Evolutionary conservation across 2,113 vertebrate species (phyloP).

Genomic region (Stegostoma tigrinum): DNA sequence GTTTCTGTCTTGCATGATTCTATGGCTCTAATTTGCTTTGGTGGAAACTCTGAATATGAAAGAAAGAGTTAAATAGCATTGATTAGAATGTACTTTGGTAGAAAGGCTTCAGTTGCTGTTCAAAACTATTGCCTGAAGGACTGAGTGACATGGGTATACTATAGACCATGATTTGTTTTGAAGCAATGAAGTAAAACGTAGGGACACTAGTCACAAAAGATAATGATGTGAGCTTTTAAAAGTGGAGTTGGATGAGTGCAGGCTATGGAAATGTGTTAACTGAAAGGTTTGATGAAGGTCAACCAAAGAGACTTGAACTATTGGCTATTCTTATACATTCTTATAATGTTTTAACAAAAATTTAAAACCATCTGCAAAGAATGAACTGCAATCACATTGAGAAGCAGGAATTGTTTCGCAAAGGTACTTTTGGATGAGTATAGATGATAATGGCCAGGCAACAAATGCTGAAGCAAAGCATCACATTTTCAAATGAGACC

Average conservation of each 20-base stretch:
- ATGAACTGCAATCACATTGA: background rate
- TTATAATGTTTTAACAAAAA: background rate
- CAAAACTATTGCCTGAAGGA: background rate
- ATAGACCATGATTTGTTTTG: background rate
- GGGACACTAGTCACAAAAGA: background rate
- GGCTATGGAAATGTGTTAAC: background rate
- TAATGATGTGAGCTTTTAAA: background rate
- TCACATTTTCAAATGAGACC: background rate
- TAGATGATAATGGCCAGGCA: background rate
- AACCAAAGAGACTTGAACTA: background rate
- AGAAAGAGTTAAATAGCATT: too few species aligned
- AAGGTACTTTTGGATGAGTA: background rate
- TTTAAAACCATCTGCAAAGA: background rate
- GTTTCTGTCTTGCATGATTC: too few species aligned
- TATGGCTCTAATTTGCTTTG: too few species aligned
- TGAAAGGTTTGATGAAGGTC: background rate
- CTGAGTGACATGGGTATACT: background rate
- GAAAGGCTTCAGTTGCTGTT: background rate
- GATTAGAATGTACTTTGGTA: background rate
- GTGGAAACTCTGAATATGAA: too few species aligned
- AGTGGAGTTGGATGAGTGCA: background rate
- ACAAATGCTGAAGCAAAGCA: background rate
- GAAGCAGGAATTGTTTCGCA: background rate
- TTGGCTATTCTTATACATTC: too few species aligned
- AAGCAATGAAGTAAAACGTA: background rate